Conservation (phyloP, 2,797 vertebrate genomes). For the Cuniculus paca region DNA sequence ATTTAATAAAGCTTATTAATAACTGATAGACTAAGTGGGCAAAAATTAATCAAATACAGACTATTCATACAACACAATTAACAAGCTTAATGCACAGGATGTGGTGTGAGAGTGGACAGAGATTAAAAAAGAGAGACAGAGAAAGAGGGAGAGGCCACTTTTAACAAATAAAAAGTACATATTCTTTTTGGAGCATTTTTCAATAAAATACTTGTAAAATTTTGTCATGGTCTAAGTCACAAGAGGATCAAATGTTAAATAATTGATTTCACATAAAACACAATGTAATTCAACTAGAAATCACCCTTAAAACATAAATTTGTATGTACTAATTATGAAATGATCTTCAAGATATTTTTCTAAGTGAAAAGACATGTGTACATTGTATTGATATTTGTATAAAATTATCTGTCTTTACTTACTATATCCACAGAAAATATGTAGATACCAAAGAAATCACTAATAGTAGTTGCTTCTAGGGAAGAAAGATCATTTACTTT, state of each 20-base stretch:
- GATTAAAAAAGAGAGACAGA: background rate
- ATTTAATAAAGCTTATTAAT: background rate
- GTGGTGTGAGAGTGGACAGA: background rate
- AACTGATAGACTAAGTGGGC: background rate
- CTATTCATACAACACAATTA: background rate
- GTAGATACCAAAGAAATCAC: slow-evolving; percentile 14
- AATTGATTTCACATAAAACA: background rate
- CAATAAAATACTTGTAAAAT: slow-evolving; percentile 40
- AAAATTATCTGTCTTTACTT: slow-evolving; percentile 18
- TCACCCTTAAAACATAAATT: slow-evolving; percentile 20
- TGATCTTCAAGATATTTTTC: slow-evolving; percentile 28
- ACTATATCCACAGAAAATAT: slow-evolving; percentile 14
- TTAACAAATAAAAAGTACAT: background rate
- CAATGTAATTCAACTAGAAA: slow-evolving; percentile 24
- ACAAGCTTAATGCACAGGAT: background rate
- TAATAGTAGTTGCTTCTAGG: background rate
- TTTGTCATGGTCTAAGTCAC: background rate
- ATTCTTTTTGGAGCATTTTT: slow-evolving; percentile 7
- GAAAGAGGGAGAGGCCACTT: background rate
- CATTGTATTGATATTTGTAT: background rate
- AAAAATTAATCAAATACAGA: background rate
- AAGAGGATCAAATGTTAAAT: slow-evolving; percentile 41
- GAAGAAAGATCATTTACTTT: background rate
- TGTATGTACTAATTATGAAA: slow-evolving; percentile 6
- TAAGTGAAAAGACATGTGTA: slow-evolving; percentile 40